Conservation (phyloP, 2,797 vertebrate species). For the Cottoperca gobio region DNA sequence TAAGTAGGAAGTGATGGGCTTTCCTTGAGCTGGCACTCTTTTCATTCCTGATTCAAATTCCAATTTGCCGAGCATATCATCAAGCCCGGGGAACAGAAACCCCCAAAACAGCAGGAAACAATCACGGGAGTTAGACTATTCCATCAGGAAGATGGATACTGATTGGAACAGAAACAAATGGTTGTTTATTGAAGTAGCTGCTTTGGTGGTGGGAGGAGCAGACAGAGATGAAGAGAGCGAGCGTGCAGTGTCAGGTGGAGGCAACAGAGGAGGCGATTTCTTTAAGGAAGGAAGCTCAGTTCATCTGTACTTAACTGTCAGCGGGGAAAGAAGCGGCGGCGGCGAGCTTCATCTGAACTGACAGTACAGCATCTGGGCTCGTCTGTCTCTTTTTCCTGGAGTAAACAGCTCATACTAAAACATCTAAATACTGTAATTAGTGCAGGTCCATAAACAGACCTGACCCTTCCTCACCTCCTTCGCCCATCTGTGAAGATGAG, state of each 20-base stretch:
- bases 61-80: slow-evolving; percentile 38
- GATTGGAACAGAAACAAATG: slow-evolving; percentile 51
- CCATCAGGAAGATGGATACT: slow-evolving; percentile 46
- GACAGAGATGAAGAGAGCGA: slow-evolving; percentile 18
- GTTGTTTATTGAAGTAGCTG: slow-evolving; percentile 58
- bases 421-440: slow-evolving; percentile 72
- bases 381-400: slow-evolving; percentile 39
- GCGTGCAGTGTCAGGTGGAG: slow-evolving; percentile 37
- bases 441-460: slow-evolving; percentile 52
- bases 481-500: slow-evolving; percentile 67
- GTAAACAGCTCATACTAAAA: slow-evolving; percentile 58
- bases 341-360: slow-evolving; percentile 32
- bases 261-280: slow-evolving; percentile 16
- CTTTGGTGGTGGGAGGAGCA: slow-evolving; percentile 32
- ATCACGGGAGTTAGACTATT: slow-evolving; percentile 42
- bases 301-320: slow-evolving; percentile 59
- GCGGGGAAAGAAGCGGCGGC: slow-evolving; percentile 23
- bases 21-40: slow-evolving; percentile 16
- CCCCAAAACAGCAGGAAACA: slow-evolving; percentile 51
- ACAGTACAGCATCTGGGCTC: slow-evolving; percentile 52
- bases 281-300: slow-evolving; percentile 13
- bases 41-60: slow-evolving; percentile 48
- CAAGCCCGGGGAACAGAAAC: slow-evolving; percentile 9
- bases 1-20: slow-evolving; percentile 36
- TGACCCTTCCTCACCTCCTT: slow-evolving; percentile 53